Evolutionary conservation across 2,888 invertebrate species (phyloP).

Genomic region (Drosophila diplacantha): DNA sequence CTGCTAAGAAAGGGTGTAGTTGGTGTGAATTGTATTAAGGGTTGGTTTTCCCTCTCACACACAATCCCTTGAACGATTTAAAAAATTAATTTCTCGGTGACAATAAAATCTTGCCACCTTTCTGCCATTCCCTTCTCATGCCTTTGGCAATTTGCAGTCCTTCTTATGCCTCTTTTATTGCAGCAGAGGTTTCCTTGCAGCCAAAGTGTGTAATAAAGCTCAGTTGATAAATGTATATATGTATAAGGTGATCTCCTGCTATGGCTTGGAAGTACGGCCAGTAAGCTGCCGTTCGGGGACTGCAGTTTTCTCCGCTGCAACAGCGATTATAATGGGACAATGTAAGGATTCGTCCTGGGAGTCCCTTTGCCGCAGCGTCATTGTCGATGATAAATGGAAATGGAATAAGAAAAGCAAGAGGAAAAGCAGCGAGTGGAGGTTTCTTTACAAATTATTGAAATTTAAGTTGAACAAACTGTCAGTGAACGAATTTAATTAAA

Average conservation of each 20-base stretch:
- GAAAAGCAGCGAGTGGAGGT: neutral
- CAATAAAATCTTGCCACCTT: conserved; percentile 27
- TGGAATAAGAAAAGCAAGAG: conserved; percentile 1
- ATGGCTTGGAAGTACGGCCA: conserved; percentile 4
- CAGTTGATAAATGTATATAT: conserved; percentile 50
- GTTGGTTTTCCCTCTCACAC: neutral
- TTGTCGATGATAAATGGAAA: conserved; percentile 34
- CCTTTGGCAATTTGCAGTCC: conserved; percentile 38
- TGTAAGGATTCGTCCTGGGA: conserved; percentile 22
- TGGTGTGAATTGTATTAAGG: neutral
- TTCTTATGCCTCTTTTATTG: conserved; percentile 22
- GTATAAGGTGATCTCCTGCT: conserved; percentile 22
- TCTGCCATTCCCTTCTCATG: conserved; percentile 8
- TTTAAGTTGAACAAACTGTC: neutral
- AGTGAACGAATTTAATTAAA: neutral
- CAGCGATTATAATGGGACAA: conserved; percentile 23
- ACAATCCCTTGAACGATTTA: conserved; percentile 9
- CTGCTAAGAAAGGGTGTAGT: neutral
- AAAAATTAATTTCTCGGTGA: conserved; percentile 20
- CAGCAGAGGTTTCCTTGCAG: conserved; percentile 33
- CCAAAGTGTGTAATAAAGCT: conserved; percentile 49
- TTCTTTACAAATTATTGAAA: conserved; percentile 10
- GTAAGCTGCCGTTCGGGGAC: conserved; percentile 10
- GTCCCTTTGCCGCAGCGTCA: conserved; percentile 24
- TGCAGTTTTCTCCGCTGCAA: conserved; percentile 26